These are phyloP conservation scores for Drymonia ruficornis DNA, from an alignment of 2,888 invertebrate species.

Conservation along the genomic window DNA sequence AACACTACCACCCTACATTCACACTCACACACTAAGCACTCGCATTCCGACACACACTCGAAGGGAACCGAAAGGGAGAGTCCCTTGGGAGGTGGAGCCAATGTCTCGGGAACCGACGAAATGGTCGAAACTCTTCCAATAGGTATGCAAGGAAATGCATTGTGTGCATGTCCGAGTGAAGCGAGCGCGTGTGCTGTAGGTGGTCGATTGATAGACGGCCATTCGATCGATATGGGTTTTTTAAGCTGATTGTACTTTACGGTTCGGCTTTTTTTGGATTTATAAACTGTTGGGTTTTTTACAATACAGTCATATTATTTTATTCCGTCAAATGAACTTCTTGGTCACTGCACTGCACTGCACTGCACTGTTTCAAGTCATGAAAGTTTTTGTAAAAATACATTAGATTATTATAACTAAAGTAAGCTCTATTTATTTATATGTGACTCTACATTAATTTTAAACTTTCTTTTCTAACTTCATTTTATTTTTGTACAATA, in stretches of 20 bases:
- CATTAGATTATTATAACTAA: too few relatives aligned
- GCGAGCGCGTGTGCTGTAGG: conserved; percentile 48
- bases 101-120: conserved; percentile 73
- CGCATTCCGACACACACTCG: conserved; percentile 51
- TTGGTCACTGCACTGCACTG: too few relatives aligned
- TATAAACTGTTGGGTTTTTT: background rate
- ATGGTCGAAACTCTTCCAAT: conserved; percentile 77
- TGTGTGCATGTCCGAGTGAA: conserved; percentile 49
- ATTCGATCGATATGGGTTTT: conserved; percentile 52
- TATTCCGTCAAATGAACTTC: too few relatives aligned
- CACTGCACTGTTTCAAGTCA: too few relatives aligned
- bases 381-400: too few relatives aligned
- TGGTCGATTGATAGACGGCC: conserved; percentile 54
- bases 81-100: conserved; percentile 83
- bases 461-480: too few relatives aligned
- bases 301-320: too few relatives aligned
- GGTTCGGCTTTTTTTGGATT: background rate
- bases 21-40: conserved; percentile 49
- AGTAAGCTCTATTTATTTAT: too few relatives aligned
- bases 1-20: conserved; percentile 50
- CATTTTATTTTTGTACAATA: too few relatives aligned
- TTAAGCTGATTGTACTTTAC: conserved; percentile 19
- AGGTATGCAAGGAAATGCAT: conserved; percentile 81
- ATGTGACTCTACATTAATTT: too few relatives aligned
- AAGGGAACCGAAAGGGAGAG: conserved; percentile 74